Base-by-base conservation (phyloP, 2,888 invertebrate genomes). In the Euzophera pinguis region DNA sequence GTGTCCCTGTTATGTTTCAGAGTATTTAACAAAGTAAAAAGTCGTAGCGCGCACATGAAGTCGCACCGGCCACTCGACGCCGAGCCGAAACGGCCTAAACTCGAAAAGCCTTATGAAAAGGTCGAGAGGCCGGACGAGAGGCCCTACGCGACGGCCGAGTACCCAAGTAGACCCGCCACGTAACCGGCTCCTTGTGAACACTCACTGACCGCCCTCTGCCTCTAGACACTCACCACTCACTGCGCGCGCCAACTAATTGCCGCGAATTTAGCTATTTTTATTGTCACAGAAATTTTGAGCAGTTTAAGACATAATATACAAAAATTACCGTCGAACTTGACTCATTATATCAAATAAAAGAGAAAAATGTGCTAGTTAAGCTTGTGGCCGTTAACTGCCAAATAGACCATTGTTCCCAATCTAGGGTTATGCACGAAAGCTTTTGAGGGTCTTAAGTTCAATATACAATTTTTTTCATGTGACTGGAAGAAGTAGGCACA, bases 11-110 rank as follows among this genome's bases (percentile, higher is more conserved):
- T 87, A 84, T 85, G 86, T 92, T 92, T 69, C 94, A 98, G 98
- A 93, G 95, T 98, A 87, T 98, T 98, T 93, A 95, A 94, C 92
- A 98, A 98, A 93, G 97, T 98, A 81, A 98, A 98, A 93, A 99
- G 98, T 92, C 95, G 99, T 90, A 99, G 98, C 91, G 99, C 99
- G 64, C 99, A 99, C 91, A 99, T 99, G 99, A 99, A 99, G 92
- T 98, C 98, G 67, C 99, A 99, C 92, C 95, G 97, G 81, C 95
- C 96, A 72, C 95, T 95, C 82, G 97, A 97, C 91, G 93, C 94
- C 84, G 96, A 95, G 84, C 92, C 93, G 63, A 93, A 92, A 90
- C 91, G 93, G 90, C 91, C 92, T 76, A 93, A 92, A 82, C 87
- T 88, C 80, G 91, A 91, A 89, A 90, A 90, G 78, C 89, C 90